Percentiles rank a stretch among this genome's conserved stretches.
Evolutionary conservation across 2,113 vertebrate species (phyloP).

Genomic region (Peromyscus polionotus): DNA sequence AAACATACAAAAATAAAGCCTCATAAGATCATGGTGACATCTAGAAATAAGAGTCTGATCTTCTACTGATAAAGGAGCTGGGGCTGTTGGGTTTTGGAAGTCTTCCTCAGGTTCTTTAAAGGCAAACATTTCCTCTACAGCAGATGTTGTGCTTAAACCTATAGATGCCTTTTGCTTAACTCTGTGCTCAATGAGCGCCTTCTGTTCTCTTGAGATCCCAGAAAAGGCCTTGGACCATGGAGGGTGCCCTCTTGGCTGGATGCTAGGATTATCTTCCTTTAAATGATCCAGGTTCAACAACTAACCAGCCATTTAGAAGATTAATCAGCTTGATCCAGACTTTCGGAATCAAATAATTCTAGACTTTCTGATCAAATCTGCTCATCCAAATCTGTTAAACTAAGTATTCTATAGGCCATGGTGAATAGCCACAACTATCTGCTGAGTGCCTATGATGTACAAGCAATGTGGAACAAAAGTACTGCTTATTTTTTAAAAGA

Average conservation of each 20-base stretch:
- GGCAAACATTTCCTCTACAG: not conserved
- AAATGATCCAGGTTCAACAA: not conserved
- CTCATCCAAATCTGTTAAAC: not conserved
- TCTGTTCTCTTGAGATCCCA: not conserved
- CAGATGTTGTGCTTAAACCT: not conserved
- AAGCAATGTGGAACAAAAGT: not conserved
- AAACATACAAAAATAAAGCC: not conserved
- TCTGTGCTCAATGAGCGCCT: not conserved
- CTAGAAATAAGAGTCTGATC: not conserved
- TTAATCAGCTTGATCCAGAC: not conserved
- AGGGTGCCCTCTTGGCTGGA: not conserved
- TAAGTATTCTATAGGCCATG: not conserved
- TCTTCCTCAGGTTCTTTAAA: slow-evolving; percentile 5
- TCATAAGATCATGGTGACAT: not conserved
- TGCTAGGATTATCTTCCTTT: not conserved
- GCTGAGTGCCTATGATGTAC: not conserved
- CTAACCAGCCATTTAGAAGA: not conserved
- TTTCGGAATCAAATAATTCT: slow-evolving; percentile 7
- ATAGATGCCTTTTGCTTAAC: not conserved
- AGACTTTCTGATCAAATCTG: not conserved
- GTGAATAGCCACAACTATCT: not conserved
- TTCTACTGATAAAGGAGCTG: not conserved
- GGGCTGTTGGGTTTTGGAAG: not conserved
- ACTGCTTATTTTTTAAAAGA: not conserved
- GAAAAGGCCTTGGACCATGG: not conserved